A percentile compares a stretch with the other conserved stretches of the same genome.
Conservation (phyloP, 2,888 invertebrate species). For the Parascotia fuliginaria region DNA sequence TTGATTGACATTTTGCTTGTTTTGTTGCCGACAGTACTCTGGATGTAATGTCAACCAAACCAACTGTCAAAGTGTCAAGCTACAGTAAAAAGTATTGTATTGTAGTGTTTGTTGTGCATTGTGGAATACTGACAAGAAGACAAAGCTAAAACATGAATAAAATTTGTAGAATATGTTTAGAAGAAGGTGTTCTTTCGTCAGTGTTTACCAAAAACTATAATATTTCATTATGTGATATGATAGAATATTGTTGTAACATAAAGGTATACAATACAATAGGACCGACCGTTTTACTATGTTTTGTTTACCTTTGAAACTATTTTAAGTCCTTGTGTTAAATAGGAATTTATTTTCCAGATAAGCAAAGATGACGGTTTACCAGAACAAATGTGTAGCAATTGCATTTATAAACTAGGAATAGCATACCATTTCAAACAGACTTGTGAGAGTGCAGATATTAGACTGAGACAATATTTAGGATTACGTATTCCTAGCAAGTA, state of each 20-base stretch:
- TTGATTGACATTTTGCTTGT: too few species aligned
- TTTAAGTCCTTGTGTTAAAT: too few species aligned
- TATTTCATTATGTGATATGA: conserved; percentile 86
- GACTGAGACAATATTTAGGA: conserved; percentile 86
- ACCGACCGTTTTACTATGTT: too few species aligned
- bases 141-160: conserved; percentile 64
- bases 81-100: too few species aligned
- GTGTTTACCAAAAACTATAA: conserved; percentile 87
- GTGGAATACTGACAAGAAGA: too few species aligned
- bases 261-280: conserved; percentile 69
- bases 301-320: too few species aligned
- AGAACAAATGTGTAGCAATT: conserved; percentile 87
- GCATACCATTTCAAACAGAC: conserved; percentile 88
- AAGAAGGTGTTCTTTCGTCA: conserved; percentile 86
- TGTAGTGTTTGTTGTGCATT: too few species aligned
- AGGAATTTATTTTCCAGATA: conserved; percentile 61
- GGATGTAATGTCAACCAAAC: too few species aligned
- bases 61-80: too few species aligned
- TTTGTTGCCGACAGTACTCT: too few species aligned
- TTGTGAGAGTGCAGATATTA: conserved; percentile 86
- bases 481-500: conserved; percentile 67
- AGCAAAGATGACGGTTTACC: conserved; percentile 85
- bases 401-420: conserved; percentile 86
- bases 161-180: conserved; percentile 87
- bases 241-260: conserved; percentile 86